Evolutionary conservation across 2,797 vertebrate genomes (phyloP), one percentile per base, ranked within the genome.

Genomic region (Pagetopsis macropterus): DNA sequence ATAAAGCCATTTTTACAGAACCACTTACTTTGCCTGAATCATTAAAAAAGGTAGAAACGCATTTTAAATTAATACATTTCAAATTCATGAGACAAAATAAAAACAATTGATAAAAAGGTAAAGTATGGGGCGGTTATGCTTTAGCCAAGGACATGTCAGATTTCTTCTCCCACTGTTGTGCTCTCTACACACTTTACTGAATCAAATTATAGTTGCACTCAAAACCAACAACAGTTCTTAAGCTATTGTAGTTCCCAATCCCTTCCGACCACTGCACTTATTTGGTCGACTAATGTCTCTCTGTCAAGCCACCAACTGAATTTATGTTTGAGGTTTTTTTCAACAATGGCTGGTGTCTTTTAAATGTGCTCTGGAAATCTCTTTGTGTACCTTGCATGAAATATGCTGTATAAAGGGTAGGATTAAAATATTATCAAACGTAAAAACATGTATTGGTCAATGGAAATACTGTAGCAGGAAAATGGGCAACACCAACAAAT

Each of bases 41-140:
- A 58, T 31, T 23, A 23, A 65, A 59, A 51, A 3, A 8, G n/a
- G 40, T 44, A 21, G n/a, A 58, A 66, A 50, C 27, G 14, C 12
- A 50, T 72, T 72, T 58, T 45, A n/a, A n/a, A n/a, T n/a, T n/a
- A 43, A 71, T 62, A 11, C 14, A 70, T 17, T 49, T 12, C 37
- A 21, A 60, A 64, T 40, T 17, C 37, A 31, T 23, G 9, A 59
- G 57, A 51, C 4, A 2, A 46, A 52, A 65, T 37, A 56, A 52
- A 14, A 21, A 46, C 56, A 45, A 46, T 16, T 46, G 19, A 65
- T 10, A 3, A 10, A 3, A 10, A 16, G 27, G 13, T 58, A 51
- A 50, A 5, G 50, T 33, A 62, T 7, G 3, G 37, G 3, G n/a
- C 40, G 6, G 8, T 55, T 75, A 17, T n/a, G 23, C 16, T 27